Evolutionary conservation across 1,140 invertebrate genomes (phyloP).

Genomic region (Halictus rubicundus): DNA sequence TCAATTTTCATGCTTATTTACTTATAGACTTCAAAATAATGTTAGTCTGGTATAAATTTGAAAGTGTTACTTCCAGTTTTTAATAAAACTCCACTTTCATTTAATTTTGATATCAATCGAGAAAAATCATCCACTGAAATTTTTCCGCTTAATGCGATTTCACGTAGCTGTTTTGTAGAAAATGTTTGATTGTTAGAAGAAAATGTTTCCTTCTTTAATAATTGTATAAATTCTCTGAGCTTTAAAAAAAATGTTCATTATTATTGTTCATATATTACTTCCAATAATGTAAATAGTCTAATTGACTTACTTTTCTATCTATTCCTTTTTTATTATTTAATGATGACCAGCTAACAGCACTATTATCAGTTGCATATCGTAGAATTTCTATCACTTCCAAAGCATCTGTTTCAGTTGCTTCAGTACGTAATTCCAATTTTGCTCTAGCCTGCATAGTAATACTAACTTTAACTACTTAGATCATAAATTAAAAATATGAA

Average conservation of each 20-base stretch:
- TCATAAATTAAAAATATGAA: conserved; percentile 6
- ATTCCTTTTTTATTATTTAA: conserved; percentile 85
- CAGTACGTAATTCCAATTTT: conserved; percentile 90
- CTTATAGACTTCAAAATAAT: not conserved
- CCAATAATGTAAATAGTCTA: conserved; percentile 30
- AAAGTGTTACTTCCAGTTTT: conserved; percentile 91
- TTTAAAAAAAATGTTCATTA: conserved; percentile 76
- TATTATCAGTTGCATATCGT: conserved; percentile 83
- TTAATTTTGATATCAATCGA: conserved; percentile 87
- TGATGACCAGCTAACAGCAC: not conserved
- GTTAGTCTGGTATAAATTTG: conserved; percentile 79
- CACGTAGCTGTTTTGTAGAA: conserved; percentile 88
- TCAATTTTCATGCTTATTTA: not conserved
- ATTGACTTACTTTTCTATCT: conserved; percentile 82
- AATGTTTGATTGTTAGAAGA: conserved; percentile 86
- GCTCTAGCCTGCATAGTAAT: conserved; percentile 86
- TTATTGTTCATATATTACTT: not conserved
- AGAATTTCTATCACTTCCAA: conserved; percentile 93
- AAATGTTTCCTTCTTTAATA: conserved; percentile 84
- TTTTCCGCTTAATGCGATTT: conserved; percentile 84
- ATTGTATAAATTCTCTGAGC: conserved; percentile 88
- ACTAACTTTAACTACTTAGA: conserved; percentile 11
- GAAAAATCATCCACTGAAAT: conserved; percentile 83
- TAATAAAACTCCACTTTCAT: conserved; percentile 91
- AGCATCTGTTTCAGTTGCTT: conserved; percentile 90